Conservation (phyloP, 2,113 vertebrate species). For the Arizona elegans region DNA sequence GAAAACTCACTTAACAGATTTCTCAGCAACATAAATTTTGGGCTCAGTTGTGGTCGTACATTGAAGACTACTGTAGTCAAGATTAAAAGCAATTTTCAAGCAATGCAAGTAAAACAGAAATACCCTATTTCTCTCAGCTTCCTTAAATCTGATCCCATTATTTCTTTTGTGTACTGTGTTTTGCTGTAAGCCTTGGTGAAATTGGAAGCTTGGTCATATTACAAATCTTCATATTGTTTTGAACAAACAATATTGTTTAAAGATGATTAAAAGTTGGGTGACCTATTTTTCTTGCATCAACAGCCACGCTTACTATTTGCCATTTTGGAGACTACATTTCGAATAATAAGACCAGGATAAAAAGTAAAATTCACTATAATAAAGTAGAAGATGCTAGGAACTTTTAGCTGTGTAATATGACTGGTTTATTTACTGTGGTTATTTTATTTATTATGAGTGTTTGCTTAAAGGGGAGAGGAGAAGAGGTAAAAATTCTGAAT, state of each 20-base stretch:
- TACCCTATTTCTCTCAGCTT: background rate
- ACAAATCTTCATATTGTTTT: background rate
- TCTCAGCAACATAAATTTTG: background rate
- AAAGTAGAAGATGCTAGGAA: background rate
- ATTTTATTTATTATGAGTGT: background rate
- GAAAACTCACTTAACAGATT: background rate
- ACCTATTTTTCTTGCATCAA: background rate
- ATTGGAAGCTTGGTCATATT: background rate
- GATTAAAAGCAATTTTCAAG: background rate
- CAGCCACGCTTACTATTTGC: background rate
- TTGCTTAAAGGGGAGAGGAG: background rate
- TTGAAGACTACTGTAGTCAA: background rate
- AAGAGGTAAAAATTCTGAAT: background rate
- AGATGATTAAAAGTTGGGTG: background rate
- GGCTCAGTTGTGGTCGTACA: background rate
- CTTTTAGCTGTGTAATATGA: background rate
- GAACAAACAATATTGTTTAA: background rate
- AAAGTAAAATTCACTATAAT: background rate
- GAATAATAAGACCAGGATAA: background rate
- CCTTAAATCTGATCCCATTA: background rate
- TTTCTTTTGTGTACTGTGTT: background rate
- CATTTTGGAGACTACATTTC: background rate
- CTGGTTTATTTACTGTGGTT: background rate
- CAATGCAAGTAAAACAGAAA: background rate
- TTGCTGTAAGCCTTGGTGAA: background rate